phyloP scores from a whole-genome alignment of 2,113 vertebrate species.

The Nothobranchius furzeri region DNA sequence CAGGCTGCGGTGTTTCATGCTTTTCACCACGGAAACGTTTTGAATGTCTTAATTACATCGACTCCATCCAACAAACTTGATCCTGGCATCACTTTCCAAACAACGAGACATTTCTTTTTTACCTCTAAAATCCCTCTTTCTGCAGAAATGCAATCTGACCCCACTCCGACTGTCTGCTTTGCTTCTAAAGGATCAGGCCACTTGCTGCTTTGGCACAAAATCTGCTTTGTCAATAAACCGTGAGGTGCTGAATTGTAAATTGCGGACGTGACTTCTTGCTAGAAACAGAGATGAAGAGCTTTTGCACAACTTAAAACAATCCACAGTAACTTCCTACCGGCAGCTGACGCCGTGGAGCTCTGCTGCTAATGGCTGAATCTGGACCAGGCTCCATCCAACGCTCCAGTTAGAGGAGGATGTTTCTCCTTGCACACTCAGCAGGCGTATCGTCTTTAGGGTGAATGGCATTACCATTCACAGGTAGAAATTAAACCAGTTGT shows the following conservation, averaged over 20 bases:
- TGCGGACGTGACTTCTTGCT: background rate
- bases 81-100: background rate
- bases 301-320: background rate
- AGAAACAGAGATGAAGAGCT: background rate
- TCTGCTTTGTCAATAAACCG: background rate
- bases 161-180: background rate
- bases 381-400: background rate
- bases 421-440: background rate
- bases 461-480: conserved; percentile 2
- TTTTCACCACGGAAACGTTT: background rate
- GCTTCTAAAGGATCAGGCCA: background rate
- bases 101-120: background rate
- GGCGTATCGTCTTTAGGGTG: background rate
- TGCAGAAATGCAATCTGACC: background rate
- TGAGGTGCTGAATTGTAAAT: conserved; percentile 10
- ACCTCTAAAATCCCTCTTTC: background rate
- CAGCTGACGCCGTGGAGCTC: background rate
- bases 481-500: background rate
- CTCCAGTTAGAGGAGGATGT: background rate
- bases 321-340: background rate
- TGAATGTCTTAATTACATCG: background rate
- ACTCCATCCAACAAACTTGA: background rate
- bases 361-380: background rate
- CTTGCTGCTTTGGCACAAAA: background rate
- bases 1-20: background rate